Percentiles rank a stretch among this genome's conserved stretches.
Evolutionary conservation across 2,888 invertebrate genomes (phyloP).

Genomic region (Dryadula phaetusa): DNA sequence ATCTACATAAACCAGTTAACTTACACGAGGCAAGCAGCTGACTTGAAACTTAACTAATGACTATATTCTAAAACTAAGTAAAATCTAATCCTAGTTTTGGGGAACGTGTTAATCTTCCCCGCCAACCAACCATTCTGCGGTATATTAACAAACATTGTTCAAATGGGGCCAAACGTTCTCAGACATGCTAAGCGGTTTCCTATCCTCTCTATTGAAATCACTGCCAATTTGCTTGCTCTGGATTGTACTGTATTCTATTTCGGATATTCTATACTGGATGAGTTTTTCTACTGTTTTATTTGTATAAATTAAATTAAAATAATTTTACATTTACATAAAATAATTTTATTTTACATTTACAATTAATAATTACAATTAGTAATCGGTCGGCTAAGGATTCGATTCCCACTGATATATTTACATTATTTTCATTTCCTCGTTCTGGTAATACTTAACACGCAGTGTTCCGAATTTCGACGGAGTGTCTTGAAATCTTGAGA

Average conservation of each 20-base stretch:
- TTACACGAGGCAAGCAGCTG: not conserved
- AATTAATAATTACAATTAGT: no score
- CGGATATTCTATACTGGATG: not conserved
- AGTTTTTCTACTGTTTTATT: not conserved
- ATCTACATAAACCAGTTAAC: not conserved
- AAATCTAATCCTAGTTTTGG: conserved; percentile 7
- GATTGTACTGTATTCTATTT: conserved; percentile 13
- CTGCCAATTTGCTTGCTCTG: conserved; percentile 20
- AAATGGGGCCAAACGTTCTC: conserved; percentile 24
- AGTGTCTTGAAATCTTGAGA: no score
- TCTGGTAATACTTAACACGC: no score
- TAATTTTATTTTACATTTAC: no score
- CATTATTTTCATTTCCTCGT: no score
- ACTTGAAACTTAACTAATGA: not conserved
- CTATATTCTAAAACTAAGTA: conserved; percentile 1
- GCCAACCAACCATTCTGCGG: conserved; percentile 25
- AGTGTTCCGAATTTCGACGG: no score
- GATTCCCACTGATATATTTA: no score
- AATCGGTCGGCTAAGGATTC: no score
- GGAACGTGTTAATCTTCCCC: conserved; percentile 22
- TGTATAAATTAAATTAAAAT: not conserved
- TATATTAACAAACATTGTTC: conserved; percentile 29
- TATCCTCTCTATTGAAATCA: conserved; percentile 26
- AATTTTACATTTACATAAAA: no score
- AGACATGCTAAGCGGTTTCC: conserved; percentile 30